Evolutionary conservation across 2,888 invertebrate genomes (phyloP), one percentile per base, ranked within the genome.

Genomic region (Pristionchus entomophagus): DNA sequence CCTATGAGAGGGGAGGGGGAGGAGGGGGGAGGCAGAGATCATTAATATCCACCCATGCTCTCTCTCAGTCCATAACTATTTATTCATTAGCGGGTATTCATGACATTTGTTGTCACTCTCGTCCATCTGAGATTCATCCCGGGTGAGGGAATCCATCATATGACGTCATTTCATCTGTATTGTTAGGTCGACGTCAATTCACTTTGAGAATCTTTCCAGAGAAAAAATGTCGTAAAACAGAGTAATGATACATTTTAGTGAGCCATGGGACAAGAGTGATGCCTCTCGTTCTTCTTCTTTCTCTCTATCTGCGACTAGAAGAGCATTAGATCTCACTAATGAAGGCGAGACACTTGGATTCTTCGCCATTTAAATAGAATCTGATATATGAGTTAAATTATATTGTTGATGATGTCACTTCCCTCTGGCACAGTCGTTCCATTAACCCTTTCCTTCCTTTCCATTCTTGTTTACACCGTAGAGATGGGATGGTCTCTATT

Each of bases 261-360:
- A 85, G 12, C 91, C 84, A 26, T 87, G 78, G 38, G 91, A 91
- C 38, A 91, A 91, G 83, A 85, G 84, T 53, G 88, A 88, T 65
- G 89, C 88, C 38, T 85, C 88, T 12, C 86, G 88, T 41, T 89
- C 89, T 8, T 83, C 86, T 45, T 59, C 81, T 0, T 91, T 91
- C 87, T 89, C 87, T 22, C 85, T 91, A 14, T n/a, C 87, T n/a
- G 88, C 89, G 10, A 88, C 88, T 77, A 87, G 91, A 12, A 89
- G 88, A 84, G 86, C 89, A 12, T 84, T 91, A 32, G 91, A 91
- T 85, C 88, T 91, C 17, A 73, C 86, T 19, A 86, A 87, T 32
- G 90, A 91, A 59, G 86, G 82, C 59, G 35, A 17, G 51, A 56
- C 17, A 41, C 69, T 19, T 69, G 10, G n/a, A n/a, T 45, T 45